Evolutionary conservation across 2,888 invertebrate species (phyloP).

Genomic region (Baccha elongata): DNA sequence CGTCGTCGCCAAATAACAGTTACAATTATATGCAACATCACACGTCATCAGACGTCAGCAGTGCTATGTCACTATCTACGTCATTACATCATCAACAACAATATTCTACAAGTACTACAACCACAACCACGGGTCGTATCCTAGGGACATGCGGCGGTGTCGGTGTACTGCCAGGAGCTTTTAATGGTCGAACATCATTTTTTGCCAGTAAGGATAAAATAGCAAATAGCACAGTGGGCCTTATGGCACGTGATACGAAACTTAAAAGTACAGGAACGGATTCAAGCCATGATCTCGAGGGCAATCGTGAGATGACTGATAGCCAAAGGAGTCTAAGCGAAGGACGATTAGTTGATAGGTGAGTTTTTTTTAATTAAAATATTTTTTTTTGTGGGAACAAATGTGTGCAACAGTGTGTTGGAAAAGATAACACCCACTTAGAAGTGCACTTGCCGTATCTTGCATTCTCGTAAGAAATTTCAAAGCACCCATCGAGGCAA

Average conservation of each 20-base stretch:
- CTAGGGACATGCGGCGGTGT: constrained; percentile 66
- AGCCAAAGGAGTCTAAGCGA: constrained; percentile 82
- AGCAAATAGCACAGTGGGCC: constrained; percentile 32
- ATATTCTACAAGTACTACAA: constrained; percentile 59
- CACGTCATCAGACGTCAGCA: constrained; percentile 46
- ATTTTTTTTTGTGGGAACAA: background rate
- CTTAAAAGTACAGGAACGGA: constrained; percentile 63
- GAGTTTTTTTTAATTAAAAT: constrained; percentile 65
- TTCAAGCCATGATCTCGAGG: constrained; percentile 70
- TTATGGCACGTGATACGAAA: constrained; percentile 53
- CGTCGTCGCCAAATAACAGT: constrained; percentile 52
- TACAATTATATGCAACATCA: constrained; percentile 51
- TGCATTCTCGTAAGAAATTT: too few species aligned
- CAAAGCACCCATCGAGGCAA: too few species aligned
- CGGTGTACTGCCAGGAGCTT: constrained; percentile 63
- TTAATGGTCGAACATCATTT: constrained; percentile 59
- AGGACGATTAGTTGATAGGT: constrained; percentile 81
- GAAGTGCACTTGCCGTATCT: too few species aligned
- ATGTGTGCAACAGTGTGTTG: background rate
- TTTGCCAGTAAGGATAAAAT: constrained; percentile 46
- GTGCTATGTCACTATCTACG: constrained; percentile 68
- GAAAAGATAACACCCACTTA: too few species aligned
- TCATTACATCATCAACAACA: constrained; percentile 69
- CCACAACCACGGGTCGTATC: constrained; percentile 51
- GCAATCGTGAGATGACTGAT: constrained; percentile 80